phyloP scores from a whole-genome alignment of 1,140 invertebrate species.

The Calliopsis andreniformis region DNA sequence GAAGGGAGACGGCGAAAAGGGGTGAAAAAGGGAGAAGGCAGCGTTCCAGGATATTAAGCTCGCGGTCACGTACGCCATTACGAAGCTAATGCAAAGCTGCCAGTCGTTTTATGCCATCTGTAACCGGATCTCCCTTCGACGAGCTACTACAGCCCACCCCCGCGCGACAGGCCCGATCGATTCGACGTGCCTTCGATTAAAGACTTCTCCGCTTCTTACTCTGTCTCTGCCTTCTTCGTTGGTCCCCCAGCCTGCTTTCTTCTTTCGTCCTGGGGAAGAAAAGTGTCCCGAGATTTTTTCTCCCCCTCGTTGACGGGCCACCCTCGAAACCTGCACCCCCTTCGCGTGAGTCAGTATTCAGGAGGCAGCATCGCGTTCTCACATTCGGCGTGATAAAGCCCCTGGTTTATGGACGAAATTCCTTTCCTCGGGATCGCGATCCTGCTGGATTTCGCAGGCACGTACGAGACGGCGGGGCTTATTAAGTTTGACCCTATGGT shows the following conservation, averaged over 20 bases:
- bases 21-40: conserved; percentile 28
- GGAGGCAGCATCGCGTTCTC: conserved; percentile 45
- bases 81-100: conserved; percentile 75
- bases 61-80: conserved; percentile 77
- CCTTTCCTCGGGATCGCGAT: conserved; percentile 19
- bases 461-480: conserved; percentile 5
- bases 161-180: conserved; percentile 60
- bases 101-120: conserved; percentile 75
- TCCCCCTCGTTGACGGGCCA: conserved; percentile 9
- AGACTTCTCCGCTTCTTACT: conserved; percentile 41
- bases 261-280: no score
- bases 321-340: conserved; percentile 17
- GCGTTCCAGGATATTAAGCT: conserved; percentile 68
- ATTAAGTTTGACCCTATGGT: background rate
- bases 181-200: conserved; percentile 68
- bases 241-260: no score
- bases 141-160: conserved; percentile 44
- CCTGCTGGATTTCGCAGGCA: conserved; percentile 8
- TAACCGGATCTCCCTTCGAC: conserved; percentile 72
- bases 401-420: conserved; percentile 59
- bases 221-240: conserved; percentile 7
- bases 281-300: conserved; percentile 57
- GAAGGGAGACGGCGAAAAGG: conserved; percentile 1
- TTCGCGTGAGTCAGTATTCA: conserved; percentile 58
- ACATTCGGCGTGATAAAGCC: conserved; percentile 53